Evolutionary conservation across 2,797 vertebrate genomes (phyloP), one percentile per base, ranked within the genome.

Genomic region (Austrolebias charrua): DNA sequence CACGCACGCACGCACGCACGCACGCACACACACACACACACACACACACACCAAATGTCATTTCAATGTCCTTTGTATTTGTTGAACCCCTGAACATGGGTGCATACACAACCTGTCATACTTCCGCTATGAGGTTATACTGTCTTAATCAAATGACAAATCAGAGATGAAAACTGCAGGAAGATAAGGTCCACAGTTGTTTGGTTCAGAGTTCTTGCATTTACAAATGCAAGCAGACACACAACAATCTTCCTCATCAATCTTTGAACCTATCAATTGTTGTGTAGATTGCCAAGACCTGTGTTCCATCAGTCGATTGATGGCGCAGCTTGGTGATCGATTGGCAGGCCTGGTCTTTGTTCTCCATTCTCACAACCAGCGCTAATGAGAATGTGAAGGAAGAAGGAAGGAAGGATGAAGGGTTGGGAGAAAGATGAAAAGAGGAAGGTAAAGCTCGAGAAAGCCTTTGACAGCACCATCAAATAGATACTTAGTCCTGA

Each of bases 391-490:
- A 71, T 55, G 72, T 71, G 69, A 84, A 79, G 65, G 70, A 60
- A 78, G 62, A 60, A 63, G 77, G 66, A 73, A 57, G 70, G 76
- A 73, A 57, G 70, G 76, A 75, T 42, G 42, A 77, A 62, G 67
- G 73, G 82, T 78, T 40, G 78, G 70, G 76, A 73, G 64, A 66
- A 76, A 83, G 86, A 88, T 88, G 85, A 89, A 88, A 88, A 71
- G 45, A 63, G 43, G 71, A 77, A 49, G 78, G 66, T 62, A 73
- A 76, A 86, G 81, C 81, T 61, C 63, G 63, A 79, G 69, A 63
- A 72, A 86, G 73, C 77, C 84, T 88, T 86, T 89, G 89, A 90
- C 88, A 76, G 81, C 73, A 79, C 74, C 80, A 85, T 87, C 82
- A 86, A 86, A 89, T 75, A 67, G 69, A 79, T 81, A 73, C 79